Evolutionary conservation across 2,113 vertebrate genomes (phyloP).

Genomic region (Pseudorectes ferrugineus): DNA sequence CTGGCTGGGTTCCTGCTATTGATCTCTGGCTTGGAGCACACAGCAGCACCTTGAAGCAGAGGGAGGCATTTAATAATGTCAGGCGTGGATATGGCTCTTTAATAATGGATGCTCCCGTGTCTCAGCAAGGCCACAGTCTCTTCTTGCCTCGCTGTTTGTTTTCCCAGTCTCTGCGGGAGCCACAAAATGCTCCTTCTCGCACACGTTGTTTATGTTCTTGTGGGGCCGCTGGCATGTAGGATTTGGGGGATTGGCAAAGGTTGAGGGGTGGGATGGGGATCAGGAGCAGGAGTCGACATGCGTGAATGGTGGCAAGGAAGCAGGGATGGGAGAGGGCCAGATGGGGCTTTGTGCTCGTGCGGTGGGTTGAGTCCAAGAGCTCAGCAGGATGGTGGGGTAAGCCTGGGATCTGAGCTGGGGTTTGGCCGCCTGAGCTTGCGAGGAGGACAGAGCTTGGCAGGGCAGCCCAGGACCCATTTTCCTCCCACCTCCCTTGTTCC

Average conservation of each 20-base stretch:
- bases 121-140: neutral
- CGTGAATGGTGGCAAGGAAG: neutral
- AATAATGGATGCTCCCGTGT: conserved; percentile 14
- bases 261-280: neutral
- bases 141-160: neutral
- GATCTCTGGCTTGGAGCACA: neutral
- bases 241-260: neutral
- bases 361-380: neutral
- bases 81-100: neutral
- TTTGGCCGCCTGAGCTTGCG: neutral
- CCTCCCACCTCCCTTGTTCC: neutral
- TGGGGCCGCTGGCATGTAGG: neutral
- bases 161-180: fast-evolving
- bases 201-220: neutral
- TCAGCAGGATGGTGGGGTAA: conserved; percentile 16
- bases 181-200: neutral
- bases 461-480: neutral
- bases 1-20: conserved; percentile 3
- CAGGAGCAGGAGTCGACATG: neutral
- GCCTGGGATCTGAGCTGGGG: neutral
- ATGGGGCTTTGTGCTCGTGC: neutral
- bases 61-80: conserved; percentile 58
- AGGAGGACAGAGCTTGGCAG: conserved; percentile 1
- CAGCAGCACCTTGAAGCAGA: neutral
- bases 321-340: neutral